phyloP scores from a whole-genome alignment of 2,113 vertebrate genomes.

The Bothrops jararaca region DNA sequence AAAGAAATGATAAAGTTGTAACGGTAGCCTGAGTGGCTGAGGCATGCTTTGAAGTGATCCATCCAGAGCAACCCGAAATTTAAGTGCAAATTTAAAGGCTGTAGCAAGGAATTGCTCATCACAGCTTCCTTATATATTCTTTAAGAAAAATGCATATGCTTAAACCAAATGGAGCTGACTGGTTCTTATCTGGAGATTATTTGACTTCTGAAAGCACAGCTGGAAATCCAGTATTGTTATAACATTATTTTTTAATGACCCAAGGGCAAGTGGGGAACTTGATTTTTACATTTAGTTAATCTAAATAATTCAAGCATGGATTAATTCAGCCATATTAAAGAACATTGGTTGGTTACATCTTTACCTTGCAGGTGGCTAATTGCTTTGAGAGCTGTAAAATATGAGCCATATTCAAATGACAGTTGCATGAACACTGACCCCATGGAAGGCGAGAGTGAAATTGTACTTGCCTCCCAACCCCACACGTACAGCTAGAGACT shows the following conservation, averaged over 20 bases:
- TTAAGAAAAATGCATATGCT: not conserved
- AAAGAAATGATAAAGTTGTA: rapidly evolving
- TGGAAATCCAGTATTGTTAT: not conserved
- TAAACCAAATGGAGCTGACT: not conserved
- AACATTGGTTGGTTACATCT: not conserved
- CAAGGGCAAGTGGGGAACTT: not conserved
- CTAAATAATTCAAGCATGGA: constrained; percentile 15
- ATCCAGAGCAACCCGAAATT: constrained; percentile 9
- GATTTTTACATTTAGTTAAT: constrained; percentile 20
- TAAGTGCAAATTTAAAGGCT: not conserved
- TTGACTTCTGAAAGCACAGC: not conserved
- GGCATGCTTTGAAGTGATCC: constrained; percentile 9
- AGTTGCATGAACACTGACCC: not conserved
- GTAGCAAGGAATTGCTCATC: not conserved
- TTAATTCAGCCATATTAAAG: constrained; percentile 11
- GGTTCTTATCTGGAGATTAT: not conserved
- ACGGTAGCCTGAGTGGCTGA: not conserved
- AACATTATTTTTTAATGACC: not conserved
- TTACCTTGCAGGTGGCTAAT: not conserved
- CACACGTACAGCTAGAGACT: not conserved
- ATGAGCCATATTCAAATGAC: not conserved
- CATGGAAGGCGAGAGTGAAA: not conserved
- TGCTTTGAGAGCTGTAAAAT: constrained; percentile 16
- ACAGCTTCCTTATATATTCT: not conserved
- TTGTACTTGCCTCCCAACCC: not conserved